Evolutionary conservation across 2,113 vertebrate species (phyloP).

Genomic region (Daphoenositta chrysoptera): DNA sequence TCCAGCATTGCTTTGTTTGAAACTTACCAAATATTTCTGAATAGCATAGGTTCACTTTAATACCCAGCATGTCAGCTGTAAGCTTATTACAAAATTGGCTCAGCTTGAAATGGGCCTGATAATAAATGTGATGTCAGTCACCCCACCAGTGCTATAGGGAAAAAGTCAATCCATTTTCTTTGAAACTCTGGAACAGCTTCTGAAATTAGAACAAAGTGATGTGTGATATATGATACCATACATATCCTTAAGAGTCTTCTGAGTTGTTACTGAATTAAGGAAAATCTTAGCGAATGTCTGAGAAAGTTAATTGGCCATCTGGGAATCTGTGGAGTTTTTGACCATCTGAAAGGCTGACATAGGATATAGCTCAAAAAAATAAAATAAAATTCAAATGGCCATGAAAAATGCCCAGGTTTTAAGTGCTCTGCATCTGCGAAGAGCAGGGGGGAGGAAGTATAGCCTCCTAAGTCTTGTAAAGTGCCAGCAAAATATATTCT

Average conservation of each 20-base stretch:
- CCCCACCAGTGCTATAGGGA: background rate
- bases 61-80: background rate
- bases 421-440: background rate
- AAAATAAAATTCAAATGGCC: background rate
- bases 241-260: background rate
- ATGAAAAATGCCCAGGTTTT: background rate
- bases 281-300: background rate
- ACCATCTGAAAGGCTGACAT: background rate
- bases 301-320: background rate
- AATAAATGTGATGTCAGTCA: background rate
- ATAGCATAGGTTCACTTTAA: background rate
- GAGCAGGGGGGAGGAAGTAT: accelerated
- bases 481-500: background rate
- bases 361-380: background rate
- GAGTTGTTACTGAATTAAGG: background rate
- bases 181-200: background rate
- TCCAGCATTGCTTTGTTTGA: background rate
- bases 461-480: background rate
- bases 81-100: background rate
- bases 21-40: background rate
- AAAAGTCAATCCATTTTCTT: background rate
- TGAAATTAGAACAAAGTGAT: background rate
- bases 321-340: background rate
- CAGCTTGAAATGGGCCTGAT: background rate
- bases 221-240: background rate